Evolutionary conservation across 1,140 invertebrate species (phyloP), one percentile per base, ranked within the genome.

Genomic region (Diuraphis noxia): DNA sequence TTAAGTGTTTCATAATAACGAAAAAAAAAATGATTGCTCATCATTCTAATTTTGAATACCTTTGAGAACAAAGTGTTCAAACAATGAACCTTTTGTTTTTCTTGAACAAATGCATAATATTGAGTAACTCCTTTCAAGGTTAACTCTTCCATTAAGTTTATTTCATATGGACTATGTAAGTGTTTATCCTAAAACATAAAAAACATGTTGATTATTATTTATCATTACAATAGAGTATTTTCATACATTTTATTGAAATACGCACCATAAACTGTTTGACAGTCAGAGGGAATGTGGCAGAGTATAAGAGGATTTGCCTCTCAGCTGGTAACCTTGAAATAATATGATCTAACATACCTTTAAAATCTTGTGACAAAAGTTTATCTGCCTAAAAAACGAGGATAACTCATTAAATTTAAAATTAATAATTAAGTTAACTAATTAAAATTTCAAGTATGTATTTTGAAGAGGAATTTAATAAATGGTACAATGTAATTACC

Each of bases 81-180:
- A 95, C 99, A 99, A 94, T 99, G 99, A 92, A 99, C 99, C 95
- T 99, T 99, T 94, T 99, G 99, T 94, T 98, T 97, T 95, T 99
- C 99, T 95, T 99, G 99, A 92, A 99, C 99, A 96, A 99, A 99
- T 93, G 99, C 99, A 95, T 99, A 99, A 96, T 99, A 99, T 95
- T 99, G 99, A 93, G 99, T 99, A 88, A 99, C 98, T 94, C 99
- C 99, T 94, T 99, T 99, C 77, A 99, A 94, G 92, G 99, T 99
- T 92, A 99, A 95, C 94, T 99, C 99, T 94, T 99, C 99, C 99
- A 99, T 99, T 93, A 99, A 95, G 95, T 99, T 99, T 93, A 99
- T 99, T 94, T 99, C 99, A 94, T 99, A 99, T 84, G 99, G 98
- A 94, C 98, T 97, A 93, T 96, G 96, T 93, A 99, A 96, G 94